phyloP scores from a whole-genome alignment of 2,797 vertebrate species.

The Passerculus sandwichensis region DNA sequence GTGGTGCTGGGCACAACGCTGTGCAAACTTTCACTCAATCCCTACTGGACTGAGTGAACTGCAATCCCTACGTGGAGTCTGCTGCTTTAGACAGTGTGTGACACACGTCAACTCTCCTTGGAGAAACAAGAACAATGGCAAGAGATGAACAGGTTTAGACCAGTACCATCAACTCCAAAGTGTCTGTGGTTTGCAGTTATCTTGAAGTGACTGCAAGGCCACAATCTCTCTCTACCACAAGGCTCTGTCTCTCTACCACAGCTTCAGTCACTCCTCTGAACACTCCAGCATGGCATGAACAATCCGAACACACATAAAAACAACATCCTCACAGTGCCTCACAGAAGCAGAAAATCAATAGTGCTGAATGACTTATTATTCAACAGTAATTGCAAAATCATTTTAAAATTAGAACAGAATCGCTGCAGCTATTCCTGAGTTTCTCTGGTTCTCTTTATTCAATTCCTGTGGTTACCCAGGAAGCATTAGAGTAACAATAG shows the following conservation, averaged over 20 bases:
- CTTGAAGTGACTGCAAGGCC: not conserved
- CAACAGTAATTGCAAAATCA: constrained; percentile 25
- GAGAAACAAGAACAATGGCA: not conserved
- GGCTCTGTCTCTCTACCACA: not conserved
- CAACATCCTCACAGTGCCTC: not conserved
- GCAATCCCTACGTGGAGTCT: not conserved
- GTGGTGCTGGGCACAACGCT: not conserved
- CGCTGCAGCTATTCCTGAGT: not conserved
- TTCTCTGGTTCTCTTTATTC: not conserved
- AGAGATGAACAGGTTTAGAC: not conserved
- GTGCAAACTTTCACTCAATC: not conserved
- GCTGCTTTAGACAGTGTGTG: not conserved
- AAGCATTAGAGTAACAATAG: constrained; percentile 27
- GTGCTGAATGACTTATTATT: not conserved
- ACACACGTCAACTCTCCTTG: not conserved
- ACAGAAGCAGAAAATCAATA: constrained; percentile 8
- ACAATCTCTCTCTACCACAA: not conserved
- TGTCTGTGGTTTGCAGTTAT: not conserved
- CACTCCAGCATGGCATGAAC: not conserved
- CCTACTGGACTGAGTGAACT: not conserved
- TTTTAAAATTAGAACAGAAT: constrained; percentile 37
- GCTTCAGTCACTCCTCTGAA: not conserved
- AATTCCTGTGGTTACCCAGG: constrained; percentile 9
- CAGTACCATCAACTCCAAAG: not conserved
- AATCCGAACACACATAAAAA: constrained; percentile 20